Conservation (phyloP, 2,113 vertebrate species). For the Larimichthys polyactis region DNA sequence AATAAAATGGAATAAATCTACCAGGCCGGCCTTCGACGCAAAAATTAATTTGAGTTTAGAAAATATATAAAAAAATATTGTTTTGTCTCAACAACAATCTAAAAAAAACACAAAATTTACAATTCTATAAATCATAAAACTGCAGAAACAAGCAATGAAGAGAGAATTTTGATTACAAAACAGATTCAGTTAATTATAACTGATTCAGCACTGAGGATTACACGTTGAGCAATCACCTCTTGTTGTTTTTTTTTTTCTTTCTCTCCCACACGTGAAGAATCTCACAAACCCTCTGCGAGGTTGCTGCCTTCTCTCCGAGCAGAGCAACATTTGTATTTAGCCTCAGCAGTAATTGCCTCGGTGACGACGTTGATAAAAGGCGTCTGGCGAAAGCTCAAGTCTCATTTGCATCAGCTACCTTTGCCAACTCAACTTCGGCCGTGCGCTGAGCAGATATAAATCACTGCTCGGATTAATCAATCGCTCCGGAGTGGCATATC, state of each 20-base stretch:
- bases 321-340: conserved; percentile 57
- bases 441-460: conserved; percentile 62
- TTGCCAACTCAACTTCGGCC: conserved; percentile 68
- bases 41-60: background rate
- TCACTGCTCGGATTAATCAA: conserved; percentile 71
- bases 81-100: background rate
- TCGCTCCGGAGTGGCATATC: conserved; percentile 69
- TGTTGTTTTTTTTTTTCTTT: background rate
- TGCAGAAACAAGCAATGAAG: background rate
- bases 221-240: background rate
- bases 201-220: background rate
- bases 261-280: background rate
- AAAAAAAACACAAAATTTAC: background rate
- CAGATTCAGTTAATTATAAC: background rate
- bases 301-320: conserved; percentile 14
- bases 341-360: conserved; percentile 59
- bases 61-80: background rate
- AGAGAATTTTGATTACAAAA: background rate
- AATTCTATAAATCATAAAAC: background rate
- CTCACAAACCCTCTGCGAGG: conserved; percentile 8
- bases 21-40: background rate
- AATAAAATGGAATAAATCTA: conserved; percentile 24
- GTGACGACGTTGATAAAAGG: conserved; percentile 75
- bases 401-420: conserved; percentile 74
- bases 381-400: conserved; percentile 68